Base-by-base conservation (phyloP, 2,888 invertebrate genomes). In the Trachelus troglodyta region DNA sequence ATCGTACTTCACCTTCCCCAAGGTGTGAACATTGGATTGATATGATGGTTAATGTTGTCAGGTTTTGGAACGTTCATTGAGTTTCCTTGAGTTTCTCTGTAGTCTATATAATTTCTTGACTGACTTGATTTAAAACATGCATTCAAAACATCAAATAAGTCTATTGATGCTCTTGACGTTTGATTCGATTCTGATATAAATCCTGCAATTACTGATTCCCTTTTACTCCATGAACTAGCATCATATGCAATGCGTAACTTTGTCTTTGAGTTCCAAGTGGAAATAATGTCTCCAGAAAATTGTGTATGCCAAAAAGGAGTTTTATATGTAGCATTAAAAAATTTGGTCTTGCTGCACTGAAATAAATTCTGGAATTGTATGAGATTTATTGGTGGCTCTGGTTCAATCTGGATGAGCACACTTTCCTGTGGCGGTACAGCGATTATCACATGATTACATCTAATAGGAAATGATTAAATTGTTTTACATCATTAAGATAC, bases 371-470 rank as follows among this genome's bases (percentile, higher is more conserved):
- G 84, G 6, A 74, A 76, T 69, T 79, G 77, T 23, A 78, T 68
- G 4, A 83, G 74, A 40, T 76, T 75, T 68, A 77, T 30, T 1
- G 81, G 81, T 73, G 81, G 69, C 1, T 77, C 11, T 33, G 87
- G 81, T 37, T 86, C 80, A 69, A 86, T 82, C 3, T 34, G 37
- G 31, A 89, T 87, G n/a, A 69, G 69, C 23, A 35, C 73, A 68
- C 80, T 85, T 37, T 81, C 78, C 1, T 84, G 83, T 1, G 89
- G 89, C 34, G 89, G 87, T 12, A 87, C 83, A 0, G 89, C 87
- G 31, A 89, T 73, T 12, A 89, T 79, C 12, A 86, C 87, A 69
- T 84, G 85, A 68, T 83, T 78, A 77, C 88, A 89, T 81, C 89
- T 89, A 35, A 68, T 79, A 78, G n/a, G 69, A 15, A 34, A 75